Percentiles rank a stretch among this genome's conserved stretches.
These are phyloP conservation scores for Hypocryptadius cinnamomeus DNA, from an alignment of 2,113 vertebrate genomes.

Conservation along the genomic window DNA sequence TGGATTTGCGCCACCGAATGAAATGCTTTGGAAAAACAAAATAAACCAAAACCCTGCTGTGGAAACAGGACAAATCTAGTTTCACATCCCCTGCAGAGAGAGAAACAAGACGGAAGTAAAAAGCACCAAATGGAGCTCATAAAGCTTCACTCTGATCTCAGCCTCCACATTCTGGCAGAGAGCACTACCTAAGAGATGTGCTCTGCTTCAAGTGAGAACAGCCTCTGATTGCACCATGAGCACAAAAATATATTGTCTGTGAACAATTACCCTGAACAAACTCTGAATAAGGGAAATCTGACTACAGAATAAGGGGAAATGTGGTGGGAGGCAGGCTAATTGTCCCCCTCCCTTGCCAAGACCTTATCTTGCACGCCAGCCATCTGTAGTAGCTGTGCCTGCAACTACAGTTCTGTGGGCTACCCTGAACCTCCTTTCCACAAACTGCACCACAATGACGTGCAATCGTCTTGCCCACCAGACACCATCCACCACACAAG, in stretches of 20 bases:
- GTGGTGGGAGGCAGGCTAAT: constrained; percentile 2
- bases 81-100: constrained; percentile 61
- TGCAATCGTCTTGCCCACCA: neutral
- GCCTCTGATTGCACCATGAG: constrained; percentile 32
- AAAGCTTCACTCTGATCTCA: constrained; percentile 59
- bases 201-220: constrained; percentile 45
- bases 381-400: constrained; percentile 8
- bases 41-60: constrained; percentile 68
- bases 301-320: neutral
- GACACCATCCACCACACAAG: neutral
- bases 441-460: neutral
- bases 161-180: constrained; percentile 67
- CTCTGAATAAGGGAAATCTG: constrained; percentile 45
- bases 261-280: constrained; percentile 44
- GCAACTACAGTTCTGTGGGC: neutral
- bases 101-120: constrained; percentile 66
- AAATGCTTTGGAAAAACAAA: constrained; percentile 70
- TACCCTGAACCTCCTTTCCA: neutral
- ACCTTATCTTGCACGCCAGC: neutral
- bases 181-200: constrained; percentile 57
- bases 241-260: constrained; percentile 62
- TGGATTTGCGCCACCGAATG: constrained; percentile 64
- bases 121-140: constrained; percentile 52
- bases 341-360: neutral
- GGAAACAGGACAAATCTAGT: constrained; percentile 65